Evolutionary conservation across 2,888 invertebrate species (phyloP).

Genomic region (Notodonta dromedarius): DNA sequence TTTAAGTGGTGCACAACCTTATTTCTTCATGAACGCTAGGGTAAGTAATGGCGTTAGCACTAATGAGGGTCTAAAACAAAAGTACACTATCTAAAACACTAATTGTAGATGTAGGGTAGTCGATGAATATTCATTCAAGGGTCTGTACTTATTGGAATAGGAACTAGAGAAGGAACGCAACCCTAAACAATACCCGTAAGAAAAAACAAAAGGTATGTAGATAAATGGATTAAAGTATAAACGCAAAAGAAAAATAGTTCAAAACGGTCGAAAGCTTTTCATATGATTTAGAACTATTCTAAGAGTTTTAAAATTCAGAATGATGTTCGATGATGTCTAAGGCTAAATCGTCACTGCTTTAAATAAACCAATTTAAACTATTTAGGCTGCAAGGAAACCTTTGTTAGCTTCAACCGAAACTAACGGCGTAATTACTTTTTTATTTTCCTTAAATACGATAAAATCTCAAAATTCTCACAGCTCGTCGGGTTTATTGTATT

Average conservation of each 20-base stretch:
- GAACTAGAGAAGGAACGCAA: conserved; percentile 69
- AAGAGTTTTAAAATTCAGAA: conserved; percentile 49
- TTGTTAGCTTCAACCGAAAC: conserved; percentile 69
- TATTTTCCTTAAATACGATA: conserved; percentile 80
- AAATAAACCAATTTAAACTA: conserved; percentile 71
- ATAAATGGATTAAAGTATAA: conserved; percentile 18
- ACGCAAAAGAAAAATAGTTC: conserved; percentile 28
- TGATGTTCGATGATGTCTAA: conserved; percentile 67
- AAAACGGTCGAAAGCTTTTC: conserved; percentile 47
- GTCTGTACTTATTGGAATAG: conserved; percentile 65
- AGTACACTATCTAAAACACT: conserved; percentile 66
- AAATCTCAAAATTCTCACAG: conserved; percentile 85
- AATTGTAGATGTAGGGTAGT: conserved; percentile 51
- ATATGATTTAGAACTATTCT: conserved; percentile 55
- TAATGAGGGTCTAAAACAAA: conserved; percentile 69
- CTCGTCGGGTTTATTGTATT: conserved; percentile 83
- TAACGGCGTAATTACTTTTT: conserved; percentile 61
- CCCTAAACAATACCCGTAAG: conserved; percentile 26
- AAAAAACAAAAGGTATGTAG: not conserved
- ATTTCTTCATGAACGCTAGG: conserved; percentile 83
- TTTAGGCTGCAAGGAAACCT: conserved; percentile 79
- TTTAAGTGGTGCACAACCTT: conserved; percentile 84
- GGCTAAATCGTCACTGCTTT: conserved; percentile 60
- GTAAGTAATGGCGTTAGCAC: conserved; percentile 77
- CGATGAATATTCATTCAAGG: conserved; percentile 48